phyloP scores from a whole-genome alignment of 2,113 vertebrate species.

The Syrrhaptes paradoxus region DNA sequence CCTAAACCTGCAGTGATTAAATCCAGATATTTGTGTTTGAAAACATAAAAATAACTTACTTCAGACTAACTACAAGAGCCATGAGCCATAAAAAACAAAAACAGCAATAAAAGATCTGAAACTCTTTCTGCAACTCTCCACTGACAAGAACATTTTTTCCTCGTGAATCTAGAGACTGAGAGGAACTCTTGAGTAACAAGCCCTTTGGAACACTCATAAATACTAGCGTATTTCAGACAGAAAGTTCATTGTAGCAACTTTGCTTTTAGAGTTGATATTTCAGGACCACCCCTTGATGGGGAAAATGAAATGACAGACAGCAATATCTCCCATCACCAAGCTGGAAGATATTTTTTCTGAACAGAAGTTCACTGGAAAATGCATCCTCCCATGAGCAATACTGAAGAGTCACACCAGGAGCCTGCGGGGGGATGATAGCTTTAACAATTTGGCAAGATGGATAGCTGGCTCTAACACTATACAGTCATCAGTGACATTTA shows the following conservation, averaged over 20 bases:
- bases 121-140: not conserved
- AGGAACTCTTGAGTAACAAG: not conserved
- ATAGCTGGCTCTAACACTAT: not conserved
- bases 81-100: not conserved
- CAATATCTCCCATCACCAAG: not conserved
- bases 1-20: not conserved
- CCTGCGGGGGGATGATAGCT: not conserved
- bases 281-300: not conserved
- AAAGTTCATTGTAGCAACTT: not conserved
- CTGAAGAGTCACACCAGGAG: not conserved
- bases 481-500: slow-evolving; percentile 31
- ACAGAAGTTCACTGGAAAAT: not conserved
- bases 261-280: not conserved
- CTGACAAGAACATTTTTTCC: not conserved
- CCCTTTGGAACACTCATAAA: not conserved
- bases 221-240: not conserved
- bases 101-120: not conserved
- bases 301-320: not conserved
- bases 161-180: not conserved
- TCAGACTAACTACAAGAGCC: not conserved
- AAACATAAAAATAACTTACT: not conserved
- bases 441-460: not conserved
- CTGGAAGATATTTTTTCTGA: not conserved
- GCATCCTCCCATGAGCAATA: not conserved
- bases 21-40: not conserved